These are phyloP conservation scores for Calliphora vomitoria DNA, from an alignment of 2,888 invertebrate genomes.

Conservation along the genomic window DNA sequence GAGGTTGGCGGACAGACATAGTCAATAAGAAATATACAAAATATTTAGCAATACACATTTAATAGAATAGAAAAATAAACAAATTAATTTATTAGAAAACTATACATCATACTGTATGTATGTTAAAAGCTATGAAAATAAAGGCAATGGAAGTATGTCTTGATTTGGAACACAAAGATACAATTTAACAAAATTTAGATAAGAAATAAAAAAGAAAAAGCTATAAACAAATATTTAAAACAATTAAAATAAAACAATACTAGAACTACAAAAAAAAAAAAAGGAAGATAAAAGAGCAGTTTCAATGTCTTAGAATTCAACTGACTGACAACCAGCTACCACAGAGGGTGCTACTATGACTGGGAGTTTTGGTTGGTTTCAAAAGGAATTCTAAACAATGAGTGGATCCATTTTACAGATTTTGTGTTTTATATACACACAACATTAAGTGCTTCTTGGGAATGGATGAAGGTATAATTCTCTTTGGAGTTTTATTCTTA, in stretches of 20 bases:
- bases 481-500: background rate
- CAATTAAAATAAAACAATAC: background rate
- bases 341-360: background rate
- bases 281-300: too few species aligned
- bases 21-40: background rate
- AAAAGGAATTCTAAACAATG: background rate
- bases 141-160: background rate
- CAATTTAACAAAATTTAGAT: background rate
- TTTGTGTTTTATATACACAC: constrained; percentile 4
- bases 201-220: background rate
- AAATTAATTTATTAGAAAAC: background rate
- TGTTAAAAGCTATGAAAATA: background rate
- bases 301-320: background rate
- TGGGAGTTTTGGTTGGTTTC: background rate
- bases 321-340: background rate
- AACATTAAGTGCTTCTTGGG: constrained; percentile 9
- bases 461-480: background rate
- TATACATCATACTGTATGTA: background rate
- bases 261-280: too few species aligned
- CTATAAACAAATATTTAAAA: background rate
- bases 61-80: background rate
- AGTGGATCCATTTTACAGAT: background rate
- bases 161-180: background rate
- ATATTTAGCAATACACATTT: constrained; percentile 11
- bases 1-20: background rate